These are phyloP conservation scores for Luperina testacea DNA, from an alignment of 2,888 invertebrate species.

Conservation along the genomic window DNA sequence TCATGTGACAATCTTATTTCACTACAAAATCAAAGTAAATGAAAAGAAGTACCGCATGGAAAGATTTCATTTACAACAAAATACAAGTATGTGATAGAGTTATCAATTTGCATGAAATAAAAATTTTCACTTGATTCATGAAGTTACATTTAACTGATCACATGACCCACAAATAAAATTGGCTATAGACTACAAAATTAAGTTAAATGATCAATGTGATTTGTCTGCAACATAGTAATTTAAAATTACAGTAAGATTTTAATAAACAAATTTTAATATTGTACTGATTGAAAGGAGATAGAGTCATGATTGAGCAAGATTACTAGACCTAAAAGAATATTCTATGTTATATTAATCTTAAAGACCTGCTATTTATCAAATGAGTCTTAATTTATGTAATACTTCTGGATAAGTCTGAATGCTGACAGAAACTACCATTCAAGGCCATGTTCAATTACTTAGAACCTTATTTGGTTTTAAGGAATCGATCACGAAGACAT, in stretches of 20 bases:
- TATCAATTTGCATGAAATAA: background rate
- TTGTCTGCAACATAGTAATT: background rate
- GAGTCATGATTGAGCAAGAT: background rate
- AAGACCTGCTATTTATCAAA: background rate
- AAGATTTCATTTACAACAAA: background rate
- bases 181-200: background rate
- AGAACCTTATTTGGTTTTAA: background rate
- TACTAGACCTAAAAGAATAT: background rate
- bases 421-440: constrained; percentile 2
- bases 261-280: background rate
- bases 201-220: background rate
- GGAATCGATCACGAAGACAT: background rate
- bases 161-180: constrained; percentile 32
- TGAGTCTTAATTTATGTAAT: constrained; percentile 24
- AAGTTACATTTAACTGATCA: constrained; percentile 33
- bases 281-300: background rate
- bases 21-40: constrained; percentile 1
- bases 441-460: constrained; percentile 26
- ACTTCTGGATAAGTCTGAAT: constrained; percentile 4
- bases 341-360: background rate
- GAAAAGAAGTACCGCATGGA: background rate
- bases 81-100: background rate
- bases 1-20: constrained; percentile 52
- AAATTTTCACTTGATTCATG: constrained; percentile 17
- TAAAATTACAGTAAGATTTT: background rate